Percentiles rank a stretch among this genome's conserved stretches.
phyloP scores from a whole-genome alignment of 2,888 invertebrate species.

The Nomada ruficornis region DNA sequence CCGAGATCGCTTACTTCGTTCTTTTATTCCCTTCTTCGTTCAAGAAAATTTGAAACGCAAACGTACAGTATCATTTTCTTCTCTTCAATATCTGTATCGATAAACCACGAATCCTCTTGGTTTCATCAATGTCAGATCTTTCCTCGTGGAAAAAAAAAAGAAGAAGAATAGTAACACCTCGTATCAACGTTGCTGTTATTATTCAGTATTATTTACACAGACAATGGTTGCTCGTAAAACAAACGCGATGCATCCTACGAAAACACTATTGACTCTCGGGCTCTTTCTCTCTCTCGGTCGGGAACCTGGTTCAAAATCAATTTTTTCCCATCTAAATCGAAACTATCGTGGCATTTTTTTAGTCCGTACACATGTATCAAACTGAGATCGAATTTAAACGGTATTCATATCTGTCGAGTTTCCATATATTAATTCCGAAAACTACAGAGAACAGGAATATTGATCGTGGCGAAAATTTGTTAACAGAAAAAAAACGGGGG shows the following conservation, averaged over 20 bases:
- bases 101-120: not conserved
- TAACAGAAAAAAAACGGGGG: not conserved
- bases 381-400: too few species aligned
- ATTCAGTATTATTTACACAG: constrained; percentile 75
- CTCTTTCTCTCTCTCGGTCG: constrained; percentile 55
- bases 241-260: constrained; percentile 55
- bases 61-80: too few species aligned
- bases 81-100: too few species aligned
- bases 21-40: not conserved
- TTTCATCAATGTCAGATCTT: not conserved
- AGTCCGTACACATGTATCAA: too few species aligned
- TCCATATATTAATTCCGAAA: too few species aligned
- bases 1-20: not conserved
- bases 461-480: too few species aligned
- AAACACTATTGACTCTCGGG: constrained; percentile 67
- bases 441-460: too few species aligned
- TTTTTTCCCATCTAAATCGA: not conserved
- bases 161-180: constrained; percentile 64
- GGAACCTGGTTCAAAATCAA: constrained; percentile 70
- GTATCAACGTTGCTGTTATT: constrained; percentile 63
- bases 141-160: constrained; percentile 55
- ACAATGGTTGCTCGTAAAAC: constrained; percentile 65
- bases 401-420: too few species aligned
- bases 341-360: too few species aligned
- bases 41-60: too few species aligned